A percentile compares a stretch with the other conserved stretches of the same genome.
phyloP scores from a whole-genome alignment of 1,140 invertebrate genomes.

The Drosophila eugracilis region DNA sequence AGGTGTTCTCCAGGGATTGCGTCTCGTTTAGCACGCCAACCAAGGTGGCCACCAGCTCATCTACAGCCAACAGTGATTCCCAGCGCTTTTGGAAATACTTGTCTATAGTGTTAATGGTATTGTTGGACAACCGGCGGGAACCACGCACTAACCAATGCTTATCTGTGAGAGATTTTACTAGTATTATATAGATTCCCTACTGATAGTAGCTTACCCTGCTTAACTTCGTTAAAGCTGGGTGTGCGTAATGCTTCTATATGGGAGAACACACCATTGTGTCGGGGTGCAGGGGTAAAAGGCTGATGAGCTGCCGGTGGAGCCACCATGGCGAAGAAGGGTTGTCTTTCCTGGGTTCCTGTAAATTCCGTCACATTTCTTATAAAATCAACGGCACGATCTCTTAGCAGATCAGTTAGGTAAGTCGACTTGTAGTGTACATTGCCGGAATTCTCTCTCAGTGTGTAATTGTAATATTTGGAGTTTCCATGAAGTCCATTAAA shows the following conservation, averaged over 20 bases:
- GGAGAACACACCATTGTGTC: conserved; percentile 88
- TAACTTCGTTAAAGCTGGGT: conserved; percentile 89
- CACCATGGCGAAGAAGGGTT: conserved; percentile 93
- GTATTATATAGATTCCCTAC: not conserved
- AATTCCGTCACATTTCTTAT: conserved; percentile 71
- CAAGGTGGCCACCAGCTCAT: conserved; percentile 91
- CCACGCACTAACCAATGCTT: conserved; percentile 93
- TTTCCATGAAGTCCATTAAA: conserved; percentile 93
- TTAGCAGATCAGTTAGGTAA: conserved; percentile 94
- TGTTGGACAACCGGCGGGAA: conserved; percentile 87
- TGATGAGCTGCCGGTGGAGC: conserved; percentile 93
- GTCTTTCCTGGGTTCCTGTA: too few relatives aligned
- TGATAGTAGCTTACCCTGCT: conserved; percentile 34
- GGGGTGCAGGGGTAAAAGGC: conserved; percentile 92
- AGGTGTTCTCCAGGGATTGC: conserved; percentile 89
- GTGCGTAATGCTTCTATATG: conserved; percentile 88
- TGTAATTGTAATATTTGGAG: conserved; percentile 95
- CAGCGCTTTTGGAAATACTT: conserved; percentile 89
- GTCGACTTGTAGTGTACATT: conserved; percentile 86
- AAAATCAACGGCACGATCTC: conserved; percentile 87
- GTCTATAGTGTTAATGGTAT: conserved; percentile 88
- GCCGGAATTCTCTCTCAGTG: conserved; percentile 92
- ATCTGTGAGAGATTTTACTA: conserved; percentile 84
- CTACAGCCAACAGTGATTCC: conserved; percentile 93
- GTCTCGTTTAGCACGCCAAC: conserved; percentile 86